phyloP scores from a whole-genome alignment of 2,888 invertebrate species.

The Miltochrista miniata region DNA sequence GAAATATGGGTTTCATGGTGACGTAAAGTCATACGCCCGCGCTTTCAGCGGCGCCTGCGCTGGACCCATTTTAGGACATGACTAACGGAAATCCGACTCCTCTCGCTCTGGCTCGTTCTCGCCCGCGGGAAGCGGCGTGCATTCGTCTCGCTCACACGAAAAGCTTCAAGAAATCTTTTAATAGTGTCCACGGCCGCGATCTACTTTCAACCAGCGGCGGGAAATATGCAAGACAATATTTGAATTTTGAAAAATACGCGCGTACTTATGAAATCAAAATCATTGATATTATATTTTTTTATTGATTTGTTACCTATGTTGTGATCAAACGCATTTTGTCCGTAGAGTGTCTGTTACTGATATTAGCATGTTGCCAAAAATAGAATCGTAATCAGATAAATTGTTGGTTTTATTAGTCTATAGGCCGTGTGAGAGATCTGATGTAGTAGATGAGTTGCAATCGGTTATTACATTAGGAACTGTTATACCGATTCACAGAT shows the following conservation, averaged over 20 bases:
- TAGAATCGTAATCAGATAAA: conserved; percentile 59
- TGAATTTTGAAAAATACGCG: conserved; percentile 57
- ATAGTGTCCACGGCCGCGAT: conserved; percentile 85
- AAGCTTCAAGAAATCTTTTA: conserved; percentile 84
- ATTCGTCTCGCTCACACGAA: conserved; percentile 76
- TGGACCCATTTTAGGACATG: conserved; percentile 89
- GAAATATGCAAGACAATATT: conserved; percentile 68
- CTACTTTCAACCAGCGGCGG: conserved; percentile 82
- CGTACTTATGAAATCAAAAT: conserved; percentile 28
- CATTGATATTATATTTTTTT: conserved; percentile 12
- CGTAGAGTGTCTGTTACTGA: conserved; percentile 7
- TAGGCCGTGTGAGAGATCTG: conserved; percentile 38
- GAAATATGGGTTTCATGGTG: conserved; percentile 80
- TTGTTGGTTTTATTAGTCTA: conserved; percentile 44
- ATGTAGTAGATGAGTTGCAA: conserved; percentile 36
- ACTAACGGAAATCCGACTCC: conserved; percentile 87
- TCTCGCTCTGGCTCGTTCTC: conserved; percentile 78
- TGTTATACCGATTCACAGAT: conserved; percentile 45
- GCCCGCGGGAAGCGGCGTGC: conserved; percentile 70
- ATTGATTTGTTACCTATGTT: conserved; percentile 8
- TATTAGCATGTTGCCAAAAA: conserved; percentile 47
- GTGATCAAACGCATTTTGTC: conserved; percentile 5
- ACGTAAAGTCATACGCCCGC: conserved; percentile 81
- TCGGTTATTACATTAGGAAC: conserved; percentile 28
- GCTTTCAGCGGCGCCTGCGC: conserved; percentile 84